Conservation (phyloP, 1,140 invertebrate genomes). For the Pygmarrhopalites habei region DNA sequence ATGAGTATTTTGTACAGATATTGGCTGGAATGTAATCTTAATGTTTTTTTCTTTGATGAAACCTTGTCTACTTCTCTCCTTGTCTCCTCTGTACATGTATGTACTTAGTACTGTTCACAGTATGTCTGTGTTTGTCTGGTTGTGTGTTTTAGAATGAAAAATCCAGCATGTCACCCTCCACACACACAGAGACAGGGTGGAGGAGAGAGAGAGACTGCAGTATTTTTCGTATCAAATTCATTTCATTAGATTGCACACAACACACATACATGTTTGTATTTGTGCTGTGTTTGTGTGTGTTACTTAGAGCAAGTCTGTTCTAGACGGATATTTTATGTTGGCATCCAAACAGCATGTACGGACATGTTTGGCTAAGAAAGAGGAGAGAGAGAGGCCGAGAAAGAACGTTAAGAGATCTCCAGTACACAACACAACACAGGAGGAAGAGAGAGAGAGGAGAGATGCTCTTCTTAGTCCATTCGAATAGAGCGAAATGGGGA, state of each 20-base stretch:
- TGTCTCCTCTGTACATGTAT: too few relatives aligned
- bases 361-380: neutral
- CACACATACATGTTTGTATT: neutral
- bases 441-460: neutral
- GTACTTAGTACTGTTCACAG: neutral
- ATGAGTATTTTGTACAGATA: too few relatives aligned
- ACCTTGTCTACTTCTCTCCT: too few relatives aligned
- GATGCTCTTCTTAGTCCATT: constrained; percentile 2
- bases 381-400: too few relatives aligned
- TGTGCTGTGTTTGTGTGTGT: neutral
- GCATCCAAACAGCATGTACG: neutral
- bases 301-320: neutral
- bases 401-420: too few relatives aligned
- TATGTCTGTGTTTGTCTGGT: neutral
- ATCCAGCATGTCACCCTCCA: too few relatives aligned
- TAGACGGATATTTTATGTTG: constrained; percentile 8
- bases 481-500: constrained; percentile 18
- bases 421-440: too few relatives aligned
- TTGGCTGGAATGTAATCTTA: too few relatives aligned
- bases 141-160: neutral
- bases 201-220: too few relatives aligned
- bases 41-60: too few relatives aligned
- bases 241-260: neutral
- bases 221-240: constrained; percentile 1
- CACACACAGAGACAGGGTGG: too few relatives aligned